These are phyloP conservation scores for Holacanthus passer DNA, from an alignment of 2,113 vertebrate genomes.

Conservation along the genomic window DNA sequence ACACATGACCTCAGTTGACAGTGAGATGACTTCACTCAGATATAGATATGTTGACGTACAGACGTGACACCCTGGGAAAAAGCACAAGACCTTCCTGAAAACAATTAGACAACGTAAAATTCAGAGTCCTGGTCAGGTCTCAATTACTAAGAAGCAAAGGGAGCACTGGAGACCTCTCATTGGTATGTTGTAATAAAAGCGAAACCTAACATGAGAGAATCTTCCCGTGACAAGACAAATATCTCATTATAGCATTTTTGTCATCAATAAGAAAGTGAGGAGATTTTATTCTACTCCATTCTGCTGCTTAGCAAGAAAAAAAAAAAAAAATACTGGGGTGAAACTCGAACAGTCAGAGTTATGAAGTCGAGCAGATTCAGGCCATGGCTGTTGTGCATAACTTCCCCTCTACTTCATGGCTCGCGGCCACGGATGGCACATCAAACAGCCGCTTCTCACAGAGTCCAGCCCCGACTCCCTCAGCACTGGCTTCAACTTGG, in stretches of 20 bases:
- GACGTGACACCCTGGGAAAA: neutral
- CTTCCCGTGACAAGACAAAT: neutral
- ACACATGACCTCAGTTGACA: neutral
- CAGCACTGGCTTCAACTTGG: slow-evolving; percentile 67
- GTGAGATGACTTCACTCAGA: neutral
- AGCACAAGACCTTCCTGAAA: neutral
- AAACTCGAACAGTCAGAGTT: slow-evolving; percentile 39
- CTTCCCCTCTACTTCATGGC: slow-evolving; percentile 70
- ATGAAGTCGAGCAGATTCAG: slow-evolving; percentile 66
- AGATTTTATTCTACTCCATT: slow-evolving; percentile 1
- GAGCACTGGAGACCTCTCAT: neutral
- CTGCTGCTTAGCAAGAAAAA: neutral
- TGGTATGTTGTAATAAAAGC: neutral
- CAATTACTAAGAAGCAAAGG: neutral
- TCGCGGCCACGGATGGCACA: slow-evolving; percentile 76
- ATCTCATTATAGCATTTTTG: neutral
- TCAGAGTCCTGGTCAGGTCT: neutral
- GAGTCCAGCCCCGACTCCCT: slow-evolving; percentile 65
- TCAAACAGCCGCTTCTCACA: slow-evolving; percentile 72
- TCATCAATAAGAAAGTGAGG: neutral
- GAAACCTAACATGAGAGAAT: neutral
- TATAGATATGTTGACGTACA: neutral
- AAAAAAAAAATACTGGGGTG: slow-evolving; percentile 6
- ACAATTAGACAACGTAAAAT: neutral
- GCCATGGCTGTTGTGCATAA: slow-evolving; percentile 65